Conservation (phyloP, 2,113 vertebrate genomes). For the Spea bombifrons region DNA sequence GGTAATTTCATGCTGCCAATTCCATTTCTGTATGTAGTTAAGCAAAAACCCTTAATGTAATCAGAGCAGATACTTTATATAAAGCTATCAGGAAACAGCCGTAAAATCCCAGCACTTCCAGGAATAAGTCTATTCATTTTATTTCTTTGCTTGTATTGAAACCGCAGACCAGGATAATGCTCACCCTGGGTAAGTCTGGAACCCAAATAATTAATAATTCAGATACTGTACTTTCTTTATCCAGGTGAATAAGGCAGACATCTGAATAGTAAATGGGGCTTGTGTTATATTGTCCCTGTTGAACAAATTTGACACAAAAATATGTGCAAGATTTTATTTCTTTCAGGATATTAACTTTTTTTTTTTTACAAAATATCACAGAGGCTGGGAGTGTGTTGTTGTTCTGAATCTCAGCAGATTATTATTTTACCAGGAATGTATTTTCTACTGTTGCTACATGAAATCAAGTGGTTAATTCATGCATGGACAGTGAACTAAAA, state of each 20-base stretch:
- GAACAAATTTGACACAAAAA: constrained; percentile 13
- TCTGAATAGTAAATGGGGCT: constrained; percentile 42
- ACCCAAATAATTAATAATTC: constrained; percentile 40
- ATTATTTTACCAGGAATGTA: no score
- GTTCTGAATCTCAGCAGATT: no score
- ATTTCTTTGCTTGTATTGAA: constrained; percentile 11
- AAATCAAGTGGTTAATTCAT: no score
- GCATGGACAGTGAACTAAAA: no score
- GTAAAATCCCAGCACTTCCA: constrained; percentile 23
- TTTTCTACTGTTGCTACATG: no score
- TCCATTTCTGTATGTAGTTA: constrained; percentile 20
- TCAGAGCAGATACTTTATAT: constrained; percentile 40
- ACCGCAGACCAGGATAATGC: constrained; percentile 22
- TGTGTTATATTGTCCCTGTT: constrained; percentile 25
- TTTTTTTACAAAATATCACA: neutral
- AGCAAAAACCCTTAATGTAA: constrained; percentile 32
- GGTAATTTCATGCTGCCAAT: constrained; percentile 11
- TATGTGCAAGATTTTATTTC: constrained; percentile 23
- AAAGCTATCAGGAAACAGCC: constrained; percentile 34
- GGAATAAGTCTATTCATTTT: constrained; percentile 34
- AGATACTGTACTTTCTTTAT: constrained; percentile 38
- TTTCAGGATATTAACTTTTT: constrained; percentile 22
- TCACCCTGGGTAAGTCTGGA: constrained; percentile 18
- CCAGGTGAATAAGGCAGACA: neutral
- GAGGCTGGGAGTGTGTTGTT: neutral